Evolutionary conservation across 2,113 vertebrate genomes (phyloP), one percentile per base, ranked within the genome.

Genomic region (Carettochelys insculpta): DNA sequence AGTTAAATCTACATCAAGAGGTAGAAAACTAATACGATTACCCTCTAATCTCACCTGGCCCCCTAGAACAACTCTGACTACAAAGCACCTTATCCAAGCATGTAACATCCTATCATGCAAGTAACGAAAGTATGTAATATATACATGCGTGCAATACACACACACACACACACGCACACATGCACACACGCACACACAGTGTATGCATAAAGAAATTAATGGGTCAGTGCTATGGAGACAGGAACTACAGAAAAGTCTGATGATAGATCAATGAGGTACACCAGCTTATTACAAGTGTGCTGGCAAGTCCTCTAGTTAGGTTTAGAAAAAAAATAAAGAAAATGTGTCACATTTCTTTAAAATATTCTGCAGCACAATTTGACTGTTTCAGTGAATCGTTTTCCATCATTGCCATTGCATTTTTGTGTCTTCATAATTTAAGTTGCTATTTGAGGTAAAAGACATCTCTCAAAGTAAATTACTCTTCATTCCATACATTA

Each of bases 191-290:
- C 52, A 54, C 83, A 93, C 94, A 96, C 94, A 84, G 93, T 93
- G 89, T 95, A 96, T 96, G 95, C 89, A 96, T 88, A 84, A 85
- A 94, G 92, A 86, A 95, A 96, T 93, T 93, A 94, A 97, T 97
- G 96, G 88, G 88, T 93, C 96, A 84, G 95, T 94, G 97, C 94
- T 86, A 94, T 83, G 65, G 82, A 77, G 94, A 97, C 96, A 93
- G 88, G 85, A 95, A 85, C 93, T 92, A 76, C 17, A 94, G 91
- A 68, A 85, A 91, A 89, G 87, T 90, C 91, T 93, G 19, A 89
- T 77, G 89, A 94, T 86, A 90, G 90, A 93, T 83, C 91, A 90
- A 95, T 95, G 96, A 91, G 82, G 48, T 89, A 93, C 85, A 48
- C 89, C 86, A 43, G 38, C 51, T 80, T 88, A 82, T 48, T 88